Evolutionary conservation across 2,797 vertebrate species (phyloP).

Genomic region (Microtus obscurus): DNA sequence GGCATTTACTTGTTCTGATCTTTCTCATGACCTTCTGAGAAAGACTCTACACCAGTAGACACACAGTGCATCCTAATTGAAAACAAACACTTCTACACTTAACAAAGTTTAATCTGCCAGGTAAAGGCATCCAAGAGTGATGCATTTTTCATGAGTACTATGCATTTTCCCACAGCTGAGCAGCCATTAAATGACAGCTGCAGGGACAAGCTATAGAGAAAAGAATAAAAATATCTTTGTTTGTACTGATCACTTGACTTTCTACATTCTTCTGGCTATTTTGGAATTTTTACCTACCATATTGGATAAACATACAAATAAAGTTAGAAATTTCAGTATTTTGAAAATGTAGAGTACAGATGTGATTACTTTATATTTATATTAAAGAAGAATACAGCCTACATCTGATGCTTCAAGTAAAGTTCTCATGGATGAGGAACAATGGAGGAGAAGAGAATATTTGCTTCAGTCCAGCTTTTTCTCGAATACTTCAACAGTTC

Average conservation of each 20-base stretch:
- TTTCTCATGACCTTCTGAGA: constrained; percentile 40
- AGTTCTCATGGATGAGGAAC: background rate
- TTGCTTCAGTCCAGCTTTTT: background rate
- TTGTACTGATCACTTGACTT: background rate
- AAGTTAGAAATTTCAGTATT: background rate
- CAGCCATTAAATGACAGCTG: background rate
- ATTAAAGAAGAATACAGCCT: background rate
- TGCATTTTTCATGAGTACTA: background rate
- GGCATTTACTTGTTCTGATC: background rate
- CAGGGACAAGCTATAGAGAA: background rate
- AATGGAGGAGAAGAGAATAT: fast-evolving
- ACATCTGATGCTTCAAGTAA: background rate
- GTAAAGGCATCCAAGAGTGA: background rate
- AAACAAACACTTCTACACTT: constrained; percentile 74
- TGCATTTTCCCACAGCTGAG: background rate
- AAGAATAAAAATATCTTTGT: background rate
- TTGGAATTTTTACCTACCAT: background rate
- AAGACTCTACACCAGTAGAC: background rate
- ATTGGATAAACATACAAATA: background rate
- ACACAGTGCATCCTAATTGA: constrained; percentile 69
- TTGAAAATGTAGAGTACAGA: background rate
- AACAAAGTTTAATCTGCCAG: constrained; percentile 66
- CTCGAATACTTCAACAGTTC: too few relatives aligned
- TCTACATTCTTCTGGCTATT: background rate
- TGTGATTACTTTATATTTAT: background rate